Percentiles rank a stretch among this genome's conserved stretches.
These are phyloP conservation scores for Aphis gossypii DNA, from an alignment of 1,140 invertebrate species.

Conservation along the genomic window DNA sequence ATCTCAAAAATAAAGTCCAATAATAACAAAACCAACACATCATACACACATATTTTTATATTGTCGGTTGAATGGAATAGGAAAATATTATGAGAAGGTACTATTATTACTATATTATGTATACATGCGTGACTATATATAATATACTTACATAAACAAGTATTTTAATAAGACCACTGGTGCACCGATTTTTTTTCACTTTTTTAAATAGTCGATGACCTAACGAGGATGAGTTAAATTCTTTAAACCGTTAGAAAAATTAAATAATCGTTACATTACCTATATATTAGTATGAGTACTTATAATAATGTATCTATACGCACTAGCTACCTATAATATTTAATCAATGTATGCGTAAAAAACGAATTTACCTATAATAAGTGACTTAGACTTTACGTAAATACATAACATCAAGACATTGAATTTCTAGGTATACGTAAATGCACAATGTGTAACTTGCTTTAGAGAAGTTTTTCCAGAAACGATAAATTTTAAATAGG, in stretches of 20 bases:
- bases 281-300: too few relatives aligned
- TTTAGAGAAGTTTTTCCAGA: background rate
- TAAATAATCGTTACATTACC: too few relatives aligned
- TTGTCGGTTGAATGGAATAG: background rate
- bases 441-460: rapidly evolving
- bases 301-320: background rate
- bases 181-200: background rate
- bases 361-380: background rate
- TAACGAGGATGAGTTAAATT: background rate
- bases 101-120: background rate
- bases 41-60: background rate
- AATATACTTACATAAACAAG: background rate
- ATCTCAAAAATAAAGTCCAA: background rate
- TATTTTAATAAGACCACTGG: background rate
- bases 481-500: background rate
- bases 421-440: background rate
- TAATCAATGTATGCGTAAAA: background rate
- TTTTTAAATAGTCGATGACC: background rate
- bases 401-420: background rate
- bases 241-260: background rate
- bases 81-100: background rate
- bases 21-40: background rate
- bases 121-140: background rate
- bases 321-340: background rate
- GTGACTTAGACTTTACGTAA: background rate